Evolutionary conservation across 2,797 vertebrate species (phyloP).

Genomic region (Epinephelus malabaricus): DNA sequence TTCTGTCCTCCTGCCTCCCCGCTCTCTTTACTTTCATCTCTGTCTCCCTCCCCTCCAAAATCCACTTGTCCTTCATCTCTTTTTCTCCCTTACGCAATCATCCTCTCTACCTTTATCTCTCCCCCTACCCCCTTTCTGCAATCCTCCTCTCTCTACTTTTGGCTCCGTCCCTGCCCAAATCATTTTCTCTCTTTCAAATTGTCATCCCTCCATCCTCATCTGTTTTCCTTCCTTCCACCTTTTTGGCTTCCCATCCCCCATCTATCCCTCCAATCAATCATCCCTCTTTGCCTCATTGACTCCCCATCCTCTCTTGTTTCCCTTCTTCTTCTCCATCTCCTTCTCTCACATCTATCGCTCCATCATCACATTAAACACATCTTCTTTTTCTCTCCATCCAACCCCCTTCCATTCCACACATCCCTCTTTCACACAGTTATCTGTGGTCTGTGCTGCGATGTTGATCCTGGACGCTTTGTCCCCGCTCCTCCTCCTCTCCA

Average conservation of each 20-base stretch:
- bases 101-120: conserved; percentile 46
- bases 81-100: conserved; percentile 48
- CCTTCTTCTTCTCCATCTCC: neutral
- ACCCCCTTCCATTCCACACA: neutral
- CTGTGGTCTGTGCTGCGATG: conserved; percentile 70
- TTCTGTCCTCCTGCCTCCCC: conserved; percentile 29
- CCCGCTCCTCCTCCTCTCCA: conserved; percentile 84
- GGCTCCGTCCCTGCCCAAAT: conserved; percentile 34
- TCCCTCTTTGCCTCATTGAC: conserved; percentile 14
- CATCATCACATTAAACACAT: neutral
- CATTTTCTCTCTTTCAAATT: conserved; percentile 23
- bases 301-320: neutral
- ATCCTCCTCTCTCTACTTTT: conserved; percentile 32
- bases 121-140: neutral
- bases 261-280: conserved; percentile 23
- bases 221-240: conserved; percentile 27
- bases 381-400: neutral
- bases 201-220: conserved; percentile 17
- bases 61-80: conserved; percentile 59
- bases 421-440: conserved; percentile 50
- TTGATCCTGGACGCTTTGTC: conserved; percentile 73
- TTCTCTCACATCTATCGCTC: no score
- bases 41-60: conserved; percentile 48
- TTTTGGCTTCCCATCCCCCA: conserved; percentile 29
- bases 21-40: conserved; percentile 47